Evolutionary conservation across 2,113 vertebrate genomes (phyloP).

Genomic region (Abramis brama): DNA sequence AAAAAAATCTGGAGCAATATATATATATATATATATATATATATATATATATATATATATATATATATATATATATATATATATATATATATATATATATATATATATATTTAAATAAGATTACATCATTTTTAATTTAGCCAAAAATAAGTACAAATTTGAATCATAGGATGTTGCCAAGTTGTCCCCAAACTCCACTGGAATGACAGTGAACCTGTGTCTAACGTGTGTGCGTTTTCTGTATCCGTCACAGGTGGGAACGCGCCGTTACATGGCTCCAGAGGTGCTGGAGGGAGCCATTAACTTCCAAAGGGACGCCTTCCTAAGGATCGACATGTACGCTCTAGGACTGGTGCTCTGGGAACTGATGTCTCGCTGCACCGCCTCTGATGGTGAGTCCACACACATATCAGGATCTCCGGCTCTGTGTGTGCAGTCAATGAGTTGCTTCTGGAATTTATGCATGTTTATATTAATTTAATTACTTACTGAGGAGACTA

Average conservation of each 20-base stretch:
- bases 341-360: slow-evolving; percentile 95
- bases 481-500: too few relatives aligned
- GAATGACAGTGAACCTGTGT: background rate
- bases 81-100: too few relatives aligned
- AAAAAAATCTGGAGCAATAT: too few relatives aligned
- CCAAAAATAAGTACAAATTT: background rate
- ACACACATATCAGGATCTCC: background rate
- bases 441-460: too few relatives aligned
- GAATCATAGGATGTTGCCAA: background rate
- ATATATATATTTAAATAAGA: too few relatives aligned
- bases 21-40: too few relatives aligned
- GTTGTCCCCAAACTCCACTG: background rate
- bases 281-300: slow-evolving; percentile 98
- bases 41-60: too few relatives aligned
- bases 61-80: too few relatives aligned
- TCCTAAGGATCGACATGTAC: slow-evolving; percentile 98
- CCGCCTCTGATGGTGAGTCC: slow-evolving; percentile 86
- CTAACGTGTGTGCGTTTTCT: background rate
- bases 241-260: slow-evolving; percentile 84
- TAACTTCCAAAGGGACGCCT: slow-evolving; percentile 97
- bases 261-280: slow-evolving; percentile 96
- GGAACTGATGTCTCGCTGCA: slow-evolving; percentile 93
- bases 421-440: background rate
- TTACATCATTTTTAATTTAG: too few relatives aligned
- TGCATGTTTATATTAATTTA: too few relatives aligned